Conservation (phyloP, 2,113 vertebrate genomes). For the Xiphias gladius region DNA sequence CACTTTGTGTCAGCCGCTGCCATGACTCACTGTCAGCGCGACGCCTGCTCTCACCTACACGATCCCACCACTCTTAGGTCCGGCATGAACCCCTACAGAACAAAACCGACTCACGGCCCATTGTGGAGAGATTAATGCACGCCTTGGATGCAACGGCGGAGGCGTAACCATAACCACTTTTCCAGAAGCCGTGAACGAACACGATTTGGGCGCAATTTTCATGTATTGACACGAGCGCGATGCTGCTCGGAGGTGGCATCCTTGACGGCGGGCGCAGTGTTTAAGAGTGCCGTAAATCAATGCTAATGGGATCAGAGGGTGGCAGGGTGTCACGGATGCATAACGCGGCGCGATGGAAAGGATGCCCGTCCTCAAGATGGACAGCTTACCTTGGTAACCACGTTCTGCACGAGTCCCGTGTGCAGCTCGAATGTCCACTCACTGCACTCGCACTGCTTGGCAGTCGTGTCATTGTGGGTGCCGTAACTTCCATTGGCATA, state of each 20-base stretch:
- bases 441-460: conserved; percentile 84
- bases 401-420: conserved; percentile 91
- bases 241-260: not conserved
- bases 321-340: conserved; percentile 16
- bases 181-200: conserved; percentile 6
- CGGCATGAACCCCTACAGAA: not conserved
- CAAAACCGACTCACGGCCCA: conserved; percentile 4
- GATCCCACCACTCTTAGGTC: conserved; percentile 4
- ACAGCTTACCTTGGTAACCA: conserved; percentile 94
- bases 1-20: conserved; percentile 64
- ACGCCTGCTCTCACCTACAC: conserved; percentile 21
- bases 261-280: too few species aligned
- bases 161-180: conserved; percentile 3
- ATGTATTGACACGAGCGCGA: not conserved
- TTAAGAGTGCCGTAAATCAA: conserved; percentile 30
- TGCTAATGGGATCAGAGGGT: not conserved
- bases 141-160: conserved; percentile 25
- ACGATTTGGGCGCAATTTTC: not conserved
- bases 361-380: conserved; percentile 28
- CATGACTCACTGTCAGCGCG: conserved; percentile 64
- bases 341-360: conserved; percentile 20
- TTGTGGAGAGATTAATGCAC: conserved; percentile 31
- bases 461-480: conserved; percentile 64
- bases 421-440: conserved; percentile 89
- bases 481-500: conserved; percentile 53